Evolutionary conservation across 2,113 vertebrate species (phyloP), one percentile per base, ranked within the genome.

Genomic region (Saccopteryx bilineata): DNA sequence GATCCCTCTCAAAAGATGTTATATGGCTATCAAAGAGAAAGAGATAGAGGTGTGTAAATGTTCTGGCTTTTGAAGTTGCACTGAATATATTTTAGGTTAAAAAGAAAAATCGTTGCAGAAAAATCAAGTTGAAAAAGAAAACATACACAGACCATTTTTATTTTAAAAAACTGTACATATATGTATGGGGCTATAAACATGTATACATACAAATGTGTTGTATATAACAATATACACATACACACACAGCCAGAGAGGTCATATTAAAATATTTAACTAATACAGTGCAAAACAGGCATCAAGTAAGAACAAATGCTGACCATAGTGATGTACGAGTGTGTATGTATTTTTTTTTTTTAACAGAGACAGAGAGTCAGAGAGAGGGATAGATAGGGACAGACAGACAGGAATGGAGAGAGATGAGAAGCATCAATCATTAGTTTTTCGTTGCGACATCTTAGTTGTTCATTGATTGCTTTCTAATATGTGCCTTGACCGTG

Each of bases 181-280:
- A 18, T 74, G 15, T 87, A 56, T 76, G 58, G 84, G 31, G 39
- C 31, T 72, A 72, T 79, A 26, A 87, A 50, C 31, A 74, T 66
- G 39, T 52, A 5, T 66, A 31, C 33, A 14, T 63, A 31, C n/a
- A 54, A 19, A 23, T 78, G 5, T 75, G 17, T 75, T 61, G 4
- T 90, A 4, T 74, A 46, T 87, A 18, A 56, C 28, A 39, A 48
- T 39, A 33, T 31, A 74, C 60, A 61, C 46, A 61, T 28, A 56
- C 39, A 54, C 11, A 26, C 28, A 19, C 21, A 65, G 0, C 68
- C 86, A 76, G 39, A 84, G 19, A 48, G 15, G 17, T 86, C 50
- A 54, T 79, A 89, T 46, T 10, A 92, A 89, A 96, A 72, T 76
- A 56, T 39, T 85, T 91, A 85, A 84, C 81, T 24, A 63, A 54